Percentiles rank a stretch among this genome's conserved stretches.
phyloP scores from a whole-genome alignment of 2,113 vertebrate species.

The Engraulis encrasicolus region DNA sequence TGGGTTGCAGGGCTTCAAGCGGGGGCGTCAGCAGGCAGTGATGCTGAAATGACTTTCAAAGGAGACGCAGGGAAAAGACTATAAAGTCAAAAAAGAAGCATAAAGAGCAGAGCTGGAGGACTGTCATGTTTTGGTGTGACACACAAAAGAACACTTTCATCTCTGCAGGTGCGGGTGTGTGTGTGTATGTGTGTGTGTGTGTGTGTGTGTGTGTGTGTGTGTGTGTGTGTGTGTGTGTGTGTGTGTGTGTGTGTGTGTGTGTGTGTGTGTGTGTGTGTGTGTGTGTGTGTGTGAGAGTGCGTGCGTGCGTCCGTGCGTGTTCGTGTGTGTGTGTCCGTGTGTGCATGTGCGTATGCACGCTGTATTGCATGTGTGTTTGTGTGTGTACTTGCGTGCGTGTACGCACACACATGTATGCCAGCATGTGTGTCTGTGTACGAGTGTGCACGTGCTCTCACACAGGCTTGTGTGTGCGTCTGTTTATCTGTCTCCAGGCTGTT shows the following conservation, averaged over 20 bases:
- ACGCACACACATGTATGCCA: too few species aligned
- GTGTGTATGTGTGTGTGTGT: conserved; percentile 9
- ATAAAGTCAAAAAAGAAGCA: conserved; percentile 28
- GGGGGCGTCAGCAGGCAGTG: conserved; percentile 11
- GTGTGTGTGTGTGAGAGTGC: background rate
- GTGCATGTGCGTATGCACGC: conserved; percentile 35
- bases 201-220: background rate
- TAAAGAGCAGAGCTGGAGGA: conserved; percentile 42
- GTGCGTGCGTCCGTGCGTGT: background rate
- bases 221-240: background rate
- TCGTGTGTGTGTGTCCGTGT: conserved; percentile 33
- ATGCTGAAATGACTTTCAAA: conserved; percentile 8
- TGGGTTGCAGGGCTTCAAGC: background rate
- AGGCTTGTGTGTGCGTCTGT: background rate
- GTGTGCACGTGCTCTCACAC: background rate
- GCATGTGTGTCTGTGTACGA: too few species aligned
- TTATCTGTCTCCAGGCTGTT: background rate
- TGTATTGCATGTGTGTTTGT: conserved; percentile 4
- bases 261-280: background rate
- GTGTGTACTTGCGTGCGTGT: background rate
- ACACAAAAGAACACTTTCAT: conserved; percentile 48
- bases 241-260: background rate
- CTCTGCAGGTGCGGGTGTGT: conserved; percentile 38
- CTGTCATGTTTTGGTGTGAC: conserved; percentile 30
- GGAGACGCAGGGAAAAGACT: background rate